Evolutionary conservation across 2,888 invertebrate species (phyloP), one percentile per base, ranked within the genome.

Genomic region (Cheilosia grossa): DNA sequence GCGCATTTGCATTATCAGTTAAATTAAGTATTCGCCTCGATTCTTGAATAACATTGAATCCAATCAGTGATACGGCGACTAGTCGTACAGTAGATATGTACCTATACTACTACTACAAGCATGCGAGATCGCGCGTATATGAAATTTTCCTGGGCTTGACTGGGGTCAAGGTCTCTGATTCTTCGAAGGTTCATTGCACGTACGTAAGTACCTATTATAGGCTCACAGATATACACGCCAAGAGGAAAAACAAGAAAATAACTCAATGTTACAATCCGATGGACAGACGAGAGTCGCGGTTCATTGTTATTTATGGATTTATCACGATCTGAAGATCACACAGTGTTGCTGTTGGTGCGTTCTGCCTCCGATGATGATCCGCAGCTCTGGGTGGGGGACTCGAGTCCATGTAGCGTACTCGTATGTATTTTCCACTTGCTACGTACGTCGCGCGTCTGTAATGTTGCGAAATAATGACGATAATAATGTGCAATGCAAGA

Each of bases 271-370:
- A 70, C 53, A 83, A 67, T 75, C 70, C 69, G 61, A 72, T 85
- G 81, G 70, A 81, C 66, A 70, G 61, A 77, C 59, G 42, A 78
- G 42, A 78, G 72, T 81, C 79, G 70, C 72, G 61, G 81, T 85
- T 85, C 85, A 85, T 77, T 85, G 85, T 85, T 85, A 85, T 85
- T 85, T 85, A 85, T 85, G 85, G 81, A 81, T 85, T 85, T 85
- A 85, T 85, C 85, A 85, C 81, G 81, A 81, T 77, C 81, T 63
- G 66, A 70, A 85, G 85, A 85, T 85, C 85, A 81, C 72, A 80
- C 59, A 59, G 63, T 37, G 21, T 73, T 63, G 42, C 51, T 47
- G 59, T 53, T 64, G 53, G 37, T 13, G 27, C n/a, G 51, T 24
- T 21, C n/a, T 37, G 37, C 24, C 37, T 21, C 37, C 19, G 42